These are phyloP conservation scores for Melanerpes aurifrons DNA, from an alignment of 2,113 vertebrate species.

Conservation along the genomic window DNA sequence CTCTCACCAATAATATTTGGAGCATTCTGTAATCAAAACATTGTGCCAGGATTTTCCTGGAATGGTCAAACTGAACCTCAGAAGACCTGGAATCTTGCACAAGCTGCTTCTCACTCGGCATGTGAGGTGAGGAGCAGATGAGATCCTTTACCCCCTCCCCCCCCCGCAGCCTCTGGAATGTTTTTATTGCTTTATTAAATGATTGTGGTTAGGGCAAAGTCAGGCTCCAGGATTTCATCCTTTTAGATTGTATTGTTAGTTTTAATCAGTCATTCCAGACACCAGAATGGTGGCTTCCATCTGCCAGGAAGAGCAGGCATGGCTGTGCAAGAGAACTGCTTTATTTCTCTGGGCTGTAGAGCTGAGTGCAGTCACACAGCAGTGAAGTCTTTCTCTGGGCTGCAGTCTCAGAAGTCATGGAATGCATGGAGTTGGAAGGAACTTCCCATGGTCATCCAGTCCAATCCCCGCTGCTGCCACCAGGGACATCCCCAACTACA, in stretches of 20 bases:
- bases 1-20: background rate
- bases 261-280: background rate
- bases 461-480: no score
- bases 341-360: background rate
- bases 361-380: background rate
- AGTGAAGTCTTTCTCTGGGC: background rate
- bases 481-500: no score
- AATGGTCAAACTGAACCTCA: background rate
- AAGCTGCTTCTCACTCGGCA: fast-evolving
- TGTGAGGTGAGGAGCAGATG: background rate
- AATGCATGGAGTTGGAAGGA: no score
- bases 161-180: background rate
- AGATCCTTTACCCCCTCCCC: background rate
- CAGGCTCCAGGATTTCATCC: background rate
- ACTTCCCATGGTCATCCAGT: no score
- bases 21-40: conserved; percentile 11
- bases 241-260: background rate
- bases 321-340: background rate
- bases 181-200: background rate
- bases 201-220: background rate
- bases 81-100: conserved; percentile 13
- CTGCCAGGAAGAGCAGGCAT: background rate
- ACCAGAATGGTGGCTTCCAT: background rate
- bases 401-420: no score
- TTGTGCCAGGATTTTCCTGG: conserved; percentile 31